Conservation (phyloP, 2,797 vertebrate genomes). For the Enteromius trimaculatus region DNA sequence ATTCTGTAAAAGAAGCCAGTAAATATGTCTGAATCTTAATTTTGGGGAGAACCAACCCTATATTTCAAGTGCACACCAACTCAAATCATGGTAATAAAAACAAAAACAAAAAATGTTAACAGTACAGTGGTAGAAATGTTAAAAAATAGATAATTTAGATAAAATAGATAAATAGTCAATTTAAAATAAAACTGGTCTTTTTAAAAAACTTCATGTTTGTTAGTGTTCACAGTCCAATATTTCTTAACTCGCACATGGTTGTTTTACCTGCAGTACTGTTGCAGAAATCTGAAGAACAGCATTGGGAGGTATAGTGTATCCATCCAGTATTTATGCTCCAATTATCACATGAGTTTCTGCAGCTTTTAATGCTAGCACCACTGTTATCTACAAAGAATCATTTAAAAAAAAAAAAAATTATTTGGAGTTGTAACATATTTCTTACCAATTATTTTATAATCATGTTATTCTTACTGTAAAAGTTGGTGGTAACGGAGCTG, state of each 20-base stretch:
- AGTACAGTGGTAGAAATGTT: background rate
- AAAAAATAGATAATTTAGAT: background rate
- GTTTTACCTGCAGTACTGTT: conserved; percentile 62
- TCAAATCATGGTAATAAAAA: background rate
- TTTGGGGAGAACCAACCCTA: background rate
- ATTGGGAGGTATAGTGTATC: background rate
- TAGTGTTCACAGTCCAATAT: background rate
- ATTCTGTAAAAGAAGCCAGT: background rate
- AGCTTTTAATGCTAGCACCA: conserved; percentile 6
- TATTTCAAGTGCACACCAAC: background rate
- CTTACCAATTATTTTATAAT: background rate
- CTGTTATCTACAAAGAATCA: conserved; percentile 39
- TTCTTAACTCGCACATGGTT: background rate
- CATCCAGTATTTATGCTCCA: conserved; percentile 56
- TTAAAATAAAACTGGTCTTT: background rate
- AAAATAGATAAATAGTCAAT: too few species aligned
- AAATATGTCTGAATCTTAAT: background rate
- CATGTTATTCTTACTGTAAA: background rate
- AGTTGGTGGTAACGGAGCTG: accelerated
- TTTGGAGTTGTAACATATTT: too few species aligned
- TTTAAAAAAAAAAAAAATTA: too few species aligned
- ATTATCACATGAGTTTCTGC: background rate
- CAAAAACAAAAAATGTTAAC: background rate
- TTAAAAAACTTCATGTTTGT: background rate
- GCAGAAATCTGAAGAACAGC: conserved; percentile 65